phyloP scores from a whole-genome alignment of 2,113 vertebrate species.

The Apteryx owenii region DNA sequence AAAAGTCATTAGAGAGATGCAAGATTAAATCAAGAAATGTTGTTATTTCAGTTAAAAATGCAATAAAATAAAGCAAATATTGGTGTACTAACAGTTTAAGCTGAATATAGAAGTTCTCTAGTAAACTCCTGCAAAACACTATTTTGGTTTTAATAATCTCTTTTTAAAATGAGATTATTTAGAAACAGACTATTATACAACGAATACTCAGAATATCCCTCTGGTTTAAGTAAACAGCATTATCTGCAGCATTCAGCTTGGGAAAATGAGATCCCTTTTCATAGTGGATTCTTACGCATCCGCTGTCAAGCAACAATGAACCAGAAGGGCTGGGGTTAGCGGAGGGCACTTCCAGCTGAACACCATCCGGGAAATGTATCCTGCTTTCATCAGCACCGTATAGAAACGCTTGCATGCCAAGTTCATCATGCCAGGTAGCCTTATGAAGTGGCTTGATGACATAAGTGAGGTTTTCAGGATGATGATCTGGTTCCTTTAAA shows the following conservation, averaged over 20 bases:
- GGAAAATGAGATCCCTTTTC: not conserved
- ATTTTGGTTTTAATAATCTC: not conserved
- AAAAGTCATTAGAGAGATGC: conserved; percentile 13
- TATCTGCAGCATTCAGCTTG: not conserved
- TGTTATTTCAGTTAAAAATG: conserved; percentile 8
- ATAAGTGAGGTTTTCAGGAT: not conserved
- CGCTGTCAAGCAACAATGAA: not conserved
- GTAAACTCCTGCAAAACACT: not conserved
- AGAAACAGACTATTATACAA: not conserved
- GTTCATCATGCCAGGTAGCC: not conserved
- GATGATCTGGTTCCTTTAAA: not conserved
- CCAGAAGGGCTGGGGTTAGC: not conserved
- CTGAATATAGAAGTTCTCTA: not conserved
- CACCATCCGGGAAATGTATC: not conserved
- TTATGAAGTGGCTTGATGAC: not conserved
- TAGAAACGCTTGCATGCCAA: not conserved
- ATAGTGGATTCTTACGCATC: not conserved
- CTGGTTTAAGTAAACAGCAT: not conserved
- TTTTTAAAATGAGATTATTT: not conserved
- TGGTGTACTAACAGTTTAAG: not conserved
- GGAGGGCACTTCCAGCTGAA: not conserved
- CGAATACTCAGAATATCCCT: not conserved
- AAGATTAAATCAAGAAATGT: not conserved
- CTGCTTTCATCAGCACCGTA: not conserved
- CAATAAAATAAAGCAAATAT: not conserved